Conservation (phyloP, 2,797 vertebrate species). For the Merluccius polli region DNA sequence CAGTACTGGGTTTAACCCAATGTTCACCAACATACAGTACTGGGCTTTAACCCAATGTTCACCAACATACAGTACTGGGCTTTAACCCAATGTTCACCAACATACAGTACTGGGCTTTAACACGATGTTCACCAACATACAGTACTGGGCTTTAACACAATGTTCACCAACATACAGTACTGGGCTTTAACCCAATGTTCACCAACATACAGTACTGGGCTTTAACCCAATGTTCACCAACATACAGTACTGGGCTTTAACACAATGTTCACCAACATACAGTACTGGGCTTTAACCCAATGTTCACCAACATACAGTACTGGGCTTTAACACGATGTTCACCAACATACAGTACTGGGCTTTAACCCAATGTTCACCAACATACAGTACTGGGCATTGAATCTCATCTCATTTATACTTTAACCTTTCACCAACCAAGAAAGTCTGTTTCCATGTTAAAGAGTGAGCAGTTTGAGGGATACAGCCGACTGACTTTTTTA, state of each 20-base stretch:
- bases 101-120: too few relatives aligned
- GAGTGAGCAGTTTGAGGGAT: too few relatives aligned
- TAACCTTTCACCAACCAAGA: too few relatives aligned
- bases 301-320: neutral
- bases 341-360: neutral
- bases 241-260: too few relatives aligned
- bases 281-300: neutral
- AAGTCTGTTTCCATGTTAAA: too few relatives aligned
- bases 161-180: neutral
- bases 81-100: neutral
- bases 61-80: neutral
- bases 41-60: too few relatives aligned
- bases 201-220: neutral
- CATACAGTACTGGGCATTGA: too few relatives aligned
- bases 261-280: too few relatives aligned
- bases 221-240: neutral
- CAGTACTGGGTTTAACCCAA: neutral
- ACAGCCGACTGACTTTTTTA: neutral
- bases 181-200: too few relatives aligned
- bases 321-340: too few relatives aligned
- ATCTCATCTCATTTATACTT: too few relatives aligned
- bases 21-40: neutral
- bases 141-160: neutral
- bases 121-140: too few relatives aligned
- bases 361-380: neutral